phyloP scores from a whole-genome alignment of 2,888 invertebrate genomes.

The Morpho achilles region DNA sequence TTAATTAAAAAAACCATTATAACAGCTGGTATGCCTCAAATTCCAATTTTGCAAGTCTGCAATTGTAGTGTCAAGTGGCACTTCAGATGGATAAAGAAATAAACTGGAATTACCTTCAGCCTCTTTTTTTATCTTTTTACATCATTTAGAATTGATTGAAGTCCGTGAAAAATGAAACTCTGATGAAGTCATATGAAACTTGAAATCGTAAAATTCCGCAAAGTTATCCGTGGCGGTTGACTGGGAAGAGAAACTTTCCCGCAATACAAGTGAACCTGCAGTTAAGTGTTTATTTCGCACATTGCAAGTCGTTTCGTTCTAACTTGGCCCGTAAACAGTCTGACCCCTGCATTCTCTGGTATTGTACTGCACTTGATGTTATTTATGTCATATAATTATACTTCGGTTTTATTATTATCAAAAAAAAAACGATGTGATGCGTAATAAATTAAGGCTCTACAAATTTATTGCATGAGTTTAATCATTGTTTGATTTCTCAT shows the following conservation, averaged over 20 bases:
- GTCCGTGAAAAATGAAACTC: not conserved
- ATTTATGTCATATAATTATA: not conserved
- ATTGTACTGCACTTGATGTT: conserved; percentile 14
- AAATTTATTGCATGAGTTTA: too few species aligned
- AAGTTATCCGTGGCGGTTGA: conserved; percentile 54
- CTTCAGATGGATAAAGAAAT: too few species aligned
- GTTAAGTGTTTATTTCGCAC: conserved; percentile 74
- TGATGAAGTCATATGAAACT: conserved; percentile 15
- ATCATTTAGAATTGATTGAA: too few species aligned
- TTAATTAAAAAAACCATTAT: too few species aligned
- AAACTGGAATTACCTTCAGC: too few species aligned
- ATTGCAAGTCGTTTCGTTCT: conserved; percentile 58
- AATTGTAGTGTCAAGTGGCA: too few species aligned
- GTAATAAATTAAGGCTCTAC: too few species aligned
- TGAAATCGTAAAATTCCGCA: conserved; percentile 46
- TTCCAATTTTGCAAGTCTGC: too few species aligned
- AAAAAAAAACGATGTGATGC: not conserved
- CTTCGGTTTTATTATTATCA: not conserved
- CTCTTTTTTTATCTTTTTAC: too few species aligned
- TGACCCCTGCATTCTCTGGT: conserved; percentile 36
- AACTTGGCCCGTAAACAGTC: conserved; percentile 33
- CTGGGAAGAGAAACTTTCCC: conserved; percentile 55
- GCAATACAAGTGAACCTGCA: conserved; percentile 72
- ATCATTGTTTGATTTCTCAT: too few species aligned
- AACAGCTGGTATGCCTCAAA: too few species aligned